Evolutionary conservation across 1,140 invertebrate genomes (phyloP), one percentile per base, ranked within the genome.

Genomic region (Pseudobourletiella spinata): DNA sequence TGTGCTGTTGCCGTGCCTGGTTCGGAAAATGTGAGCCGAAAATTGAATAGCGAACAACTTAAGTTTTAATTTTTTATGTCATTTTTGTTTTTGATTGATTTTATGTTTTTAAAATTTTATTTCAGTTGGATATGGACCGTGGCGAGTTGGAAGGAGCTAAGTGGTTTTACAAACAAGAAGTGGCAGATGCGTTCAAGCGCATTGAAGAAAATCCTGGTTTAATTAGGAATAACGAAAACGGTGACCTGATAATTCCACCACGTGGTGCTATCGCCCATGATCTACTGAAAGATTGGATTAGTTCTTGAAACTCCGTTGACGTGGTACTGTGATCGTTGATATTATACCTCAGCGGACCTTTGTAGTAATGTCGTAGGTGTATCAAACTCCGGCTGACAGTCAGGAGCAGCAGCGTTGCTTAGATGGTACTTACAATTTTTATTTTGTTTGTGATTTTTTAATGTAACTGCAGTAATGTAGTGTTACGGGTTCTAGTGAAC

Each of bases 111-210:
- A 18, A 11, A 8, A 15, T 22, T 18, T 11, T 54, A 8, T 59
- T 63, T 0, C 24, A 82, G 80, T 63, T 78, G 11, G 66, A 71
- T n/a, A 70, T 81, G 28, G 79, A 80, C 67, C 70, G 74, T 46
- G 72, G 74, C 25, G 82, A 83, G 70, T 66, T 83, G 29, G 79
- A 82, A 68, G 76, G 78, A 66, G 81, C 77, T 3, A 69, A 71
- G 28, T 83, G 82, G 82, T 83, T 83, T 70, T 66, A 72, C 1
- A 71, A 76, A 42, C 65, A 74, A 11, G 77, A 82, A 69, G 72
- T 82, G 0, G 44, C 55, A 26, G 62, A 61, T 22, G 76, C 77
- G 6, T 28, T 76, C 8, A 55, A 73, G 2, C 64, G 72, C 39
- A 70, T 76, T 2, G 61, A 63, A 22, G 14, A 59, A 22, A 74